phyloP scores from a whole-genome alignment of 2,888 invertebrate genomes.

The Lasioglossum marginatum region DNA sequence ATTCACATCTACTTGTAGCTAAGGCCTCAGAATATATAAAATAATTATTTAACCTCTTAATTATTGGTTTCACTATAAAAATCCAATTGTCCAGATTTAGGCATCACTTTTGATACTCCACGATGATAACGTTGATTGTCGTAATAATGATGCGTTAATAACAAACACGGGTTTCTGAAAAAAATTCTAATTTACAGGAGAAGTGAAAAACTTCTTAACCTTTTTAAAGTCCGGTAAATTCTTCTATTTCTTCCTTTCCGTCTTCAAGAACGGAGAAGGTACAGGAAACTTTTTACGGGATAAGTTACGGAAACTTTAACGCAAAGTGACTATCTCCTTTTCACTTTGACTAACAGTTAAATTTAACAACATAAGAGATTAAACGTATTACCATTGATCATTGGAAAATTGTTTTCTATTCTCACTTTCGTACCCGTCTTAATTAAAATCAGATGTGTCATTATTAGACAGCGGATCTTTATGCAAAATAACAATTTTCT shows the following conservation, averaged over 20 bases:
- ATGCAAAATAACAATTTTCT: too few relatives aligned
- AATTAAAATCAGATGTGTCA: background rate
- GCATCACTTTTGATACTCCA: too few relatives aligned
- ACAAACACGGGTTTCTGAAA: background rate
- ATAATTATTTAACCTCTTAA: too few relatives aligned
- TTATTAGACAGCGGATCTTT: too few relatives aligned
- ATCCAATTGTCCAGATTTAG: too few relatives aligned
- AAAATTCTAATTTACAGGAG: background rate
- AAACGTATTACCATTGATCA: background rate
- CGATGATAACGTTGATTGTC: background rate
- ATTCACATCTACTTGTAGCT: too few relatives aligned
- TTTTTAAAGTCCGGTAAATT: conserved; percentile 2
- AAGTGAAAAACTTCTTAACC: background rate
- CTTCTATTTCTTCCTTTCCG: background rate
- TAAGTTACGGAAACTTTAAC: background rate
- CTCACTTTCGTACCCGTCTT: background rate
- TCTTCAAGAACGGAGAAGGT: background rate
- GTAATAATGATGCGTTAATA: background rate
- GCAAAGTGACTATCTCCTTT: background rate
- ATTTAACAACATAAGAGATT: background rate
- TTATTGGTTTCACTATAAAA: too few relatives aligned
- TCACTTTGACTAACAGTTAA: background rate
- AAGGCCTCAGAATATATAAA: too few relatives aligned
- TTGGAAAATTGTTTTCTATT: background rate
- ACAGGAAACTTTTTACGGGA: background rate